phyloP scores from a whole-genome alignment of 2,113 vertebrate genomes.

The Piprites chloris region DNA sequence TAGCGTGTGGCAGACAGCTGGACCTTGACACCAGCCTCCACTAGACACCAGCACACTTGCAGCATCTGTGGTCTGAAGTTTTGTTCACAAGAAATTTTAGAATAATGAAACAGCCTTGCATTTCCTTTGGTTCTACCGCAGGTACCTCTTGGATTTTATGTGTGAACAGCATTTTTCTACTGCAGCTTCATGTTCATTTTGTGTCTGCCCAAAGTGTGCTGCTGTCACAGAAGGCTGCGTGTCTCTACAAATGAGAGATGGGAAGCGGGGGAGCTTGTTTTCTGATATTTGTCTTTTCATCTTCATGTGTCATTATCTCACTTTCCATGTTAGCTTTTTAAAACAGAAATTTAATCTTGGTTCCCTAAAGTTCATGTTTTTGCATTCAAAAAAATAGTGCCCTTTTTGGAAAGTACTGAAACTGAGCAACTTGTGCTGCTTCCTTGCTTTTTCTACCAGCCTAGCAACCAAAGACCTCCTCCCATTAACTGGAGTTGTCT shows the following conservation, averaged over 20 bases:
- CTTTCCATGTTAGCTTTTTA: not conserved
- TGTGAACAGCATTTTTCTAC: not conserved
- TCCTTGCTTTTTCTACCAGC: not conserved
- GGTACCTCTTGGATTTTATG: not conserved
- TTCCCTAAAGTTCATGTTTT: not conserved
- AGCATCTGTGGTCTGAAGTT: not conserved
- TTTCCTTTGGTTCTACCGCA: not conserved
- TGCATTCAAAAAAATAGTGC: not conserved
- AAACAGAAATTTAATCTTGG: not conserved
- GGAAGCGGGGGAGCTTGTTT: accelerated
- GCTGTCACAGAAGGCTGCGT: not conserved
- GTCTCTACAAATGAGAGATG: not conserved
- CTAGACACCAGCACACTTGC: not conserved
- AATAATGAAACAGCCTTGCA: not conserved
- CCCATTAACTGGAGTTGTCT: not conserved
- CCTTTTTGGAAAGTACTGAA: not conserved
- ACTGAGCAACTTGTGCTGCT: not conserved
- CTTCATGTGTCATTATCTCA: not conserved
- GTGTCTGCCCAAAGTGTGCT: not conserved
- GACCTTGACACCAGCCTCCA: not conserved
- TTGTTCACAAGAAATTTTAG: not conserved
- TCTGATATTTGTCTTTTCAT: not conserved
- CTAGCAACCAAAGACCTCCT: not conserved
- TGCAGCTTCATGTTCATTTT: not conserved
- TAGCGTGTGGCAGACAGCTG: not conserved